Base-by-base conservation (phyloP, 1,140 invertebrate genomes). In the Periplaneta americana region DNA sequence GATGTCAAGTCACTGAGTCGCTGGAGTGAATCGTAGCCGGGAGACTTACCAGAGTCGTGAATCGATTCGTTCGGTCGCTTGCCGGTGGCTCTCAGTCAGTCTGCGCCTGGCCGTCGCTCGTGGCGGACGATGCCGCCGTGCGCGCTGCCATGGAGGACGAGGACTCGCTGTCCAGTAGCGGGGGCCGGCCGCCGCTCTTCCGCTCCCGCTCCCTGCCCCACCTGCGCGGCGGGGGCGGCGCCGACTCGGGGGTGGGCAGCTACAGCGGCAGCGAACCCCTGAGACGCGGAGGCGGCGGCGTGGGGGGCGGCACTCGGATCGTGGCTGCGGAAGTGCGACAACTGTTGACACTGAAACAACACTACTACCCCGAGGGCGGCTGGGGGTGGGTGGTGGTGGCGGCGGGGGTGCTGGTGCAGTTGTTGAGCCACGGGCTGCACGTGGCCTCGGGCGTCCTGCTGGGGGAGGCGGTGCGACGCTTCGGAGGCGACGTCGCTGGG, bases 321-420 rank as follows among this genome's bases (percentile, higher is more conserved):
- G 32, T 76, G 32, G 75, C 34, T 17, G 75, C 75, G 32, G 75
- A 76, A 17, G 32, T 76, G 75, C 13, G 75, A 18, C 75, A 76
- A 28, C 75, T 76, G 9, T 28, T 76, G 28, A 75, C 74, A 15
- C 33, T 75, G 74, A 75, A 75, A 39, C 90, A 91, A 83, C 91
- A 93, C 84, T 92, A 92, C 86, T 93, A 92, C 83, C 92, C 92
- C 0, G 92, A n/a, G n/a, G n/a, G n/a, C n/a, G n/a, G n/a, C 93
- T 93, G 93, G 92, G 93, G 93, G 18, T 93, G 92, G 92, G 87
- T 93, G 80, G 87, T 93, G 66, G 88, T 91, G 5, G 84, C 88
- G 13, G 88, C 89, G 17, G 88, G 90, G 31, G 87, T 92, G 48
- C 83, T 91, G 33, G 90, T 91, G 48, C 89, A 92, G 83, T 85